Evolutionary conservation across 2,113 vertebrate species (phyloP), one percentile per base, ranked within the genome.

Genomic region (Propithecus coquereli): DNA sequence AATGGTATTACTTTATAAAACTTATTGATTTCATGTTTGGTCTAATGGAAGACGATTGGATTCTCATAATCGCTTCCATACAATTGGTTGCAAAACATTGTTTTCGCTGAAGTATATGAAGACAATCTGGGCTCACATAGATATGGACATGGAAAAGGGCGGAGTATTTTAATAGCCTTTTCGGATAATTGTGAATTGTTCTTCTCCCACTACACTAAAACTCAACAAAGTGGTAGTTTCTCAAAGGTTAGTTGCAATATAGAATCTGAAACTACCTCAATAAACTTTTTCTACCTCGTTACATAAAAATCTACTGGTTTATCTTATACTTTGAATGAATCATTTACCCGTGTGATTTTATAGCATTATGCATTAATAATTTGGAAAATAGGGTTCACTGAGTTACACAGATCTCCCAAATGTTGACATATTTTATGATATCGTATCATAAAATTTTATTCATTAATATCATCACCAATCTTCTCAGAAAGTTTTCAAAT

Each of bases 21-120:
- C 88, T 82, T 94, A 32, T 45, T 90, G 83, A 59, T 91, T 95
- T 96, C 50, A 63, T 84, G 47, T 87, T 94, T 91, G 65, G 32
- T 27, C 30, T 88, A 52, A 96, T 71, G 71, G 40, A 87, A 90
- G 37, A 92, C 8, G 80, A 86, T 5, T 34, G n/a, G 22, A 79
- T 65, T 73, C 45, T 77, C 45, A 23, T 59, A 95, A 89, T 74
- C 65, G 18, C 34, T 91, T 91, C 40, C 23, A 25, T 23, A 87
- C 22, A 96, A 47, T 90, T 50, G 76, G 76, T 70, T 59, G 20
- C n/a, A 76, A 85, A 92, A 84, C 90, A 50, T 30, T 80, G 32
- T 92, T 92, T 90, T 68, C 22, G 13, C 74, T 89, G 57, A 93
- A 84, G 37, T 76, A 91, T 34, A 34, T 13, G 37, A 76, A 73